Conservation (phyloP, 2,888 invertebrate genomes). For the Dicyrtoma fusca region DNA sequence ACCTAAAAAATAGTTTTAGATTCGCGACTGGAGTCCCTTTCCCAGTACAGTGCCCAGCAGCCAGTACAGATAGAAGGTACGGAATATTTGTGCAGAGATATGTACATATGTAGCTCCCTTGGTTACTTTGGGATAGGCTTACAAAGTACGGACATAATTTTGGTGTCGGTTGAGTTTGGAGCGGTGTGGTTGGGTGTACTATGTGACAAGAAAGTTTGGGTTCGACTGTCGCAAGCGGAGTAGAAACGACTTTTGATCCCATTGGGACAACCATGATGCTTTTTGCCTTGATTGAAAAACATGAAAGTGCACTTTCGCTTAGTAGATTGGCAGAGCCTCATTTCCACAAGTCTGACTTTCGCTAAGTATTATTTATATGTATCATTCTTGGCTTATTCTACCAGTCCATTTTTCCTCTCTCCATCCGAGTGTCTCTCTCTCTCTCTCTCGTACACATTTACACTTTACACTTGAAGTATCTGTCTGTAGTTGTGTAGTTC, state of each 20-base stretch:
- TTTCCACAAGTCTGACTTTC: conserved; percentile 42
- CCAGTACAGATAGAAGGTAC: background rate
- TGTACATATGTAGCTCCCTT: too few relatives aligned
- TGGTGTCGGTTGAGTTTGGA: background rate
- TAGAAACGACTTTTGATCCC: conserved; percentile 45
- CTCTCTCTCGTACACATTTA: background rate
- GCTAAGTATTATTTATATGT: conserved; percentile 46
- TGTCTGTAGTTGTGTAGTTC: background rate
- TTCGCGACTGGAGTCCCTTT: too few relatives aligned
- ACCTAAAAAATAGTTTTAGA: too few relatives aligned
- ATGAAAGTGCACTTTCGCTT: conserved; percentile 47
- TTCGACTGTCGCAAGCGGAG: conserved; percentile 40
- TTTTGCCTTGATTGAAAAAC: conserved; percentile 48
- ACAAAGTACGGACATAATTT: too few relatives aligned
- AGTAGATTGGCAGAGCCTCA: conserved; percentile 43
- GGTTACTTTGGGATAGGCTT: too few relatives aligned
- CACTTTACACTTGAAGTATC: background rate
- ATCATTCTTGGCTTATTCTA: conserved; percentile 29
- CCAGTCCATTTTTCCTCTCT: conserved; percentile 9
- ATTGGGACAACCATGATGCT: conserved; percentile 41
- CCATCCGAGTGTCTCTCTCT: conserved; percentile 16
- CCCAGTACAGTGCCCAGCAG: too few relatives aligned
- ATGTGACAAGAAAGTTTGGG: conserved; percentile 36
- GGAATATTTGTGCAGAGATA: background rate
- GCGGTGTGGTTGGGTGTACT: conserved; percentile 14